Base-by-base conservation (phyloP, 2,888 invertebrate species). In the Cryptophagus acutangulus region DNA sequence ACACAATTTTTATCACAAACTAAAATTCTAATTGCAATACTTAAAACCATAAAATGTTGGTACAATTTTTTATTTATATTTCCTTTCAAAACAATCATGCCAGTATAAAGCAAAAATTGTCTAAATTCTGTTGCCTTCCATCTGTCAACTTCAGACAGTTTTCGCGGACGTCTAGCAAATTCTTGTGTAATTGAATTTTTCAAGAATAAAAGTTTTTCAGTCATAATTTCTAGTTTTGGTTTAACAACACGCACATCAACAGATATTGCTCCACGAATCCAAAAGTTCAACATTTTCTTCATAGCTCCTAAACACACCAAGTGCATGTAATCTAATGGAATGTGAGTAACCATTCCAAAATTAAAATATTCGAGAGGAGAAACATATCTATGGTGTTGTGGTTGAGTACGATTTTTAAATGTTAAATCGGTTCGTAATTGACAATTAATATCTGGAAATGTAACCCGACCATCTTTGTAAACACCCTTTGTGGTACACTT, bases 111-210 rank as follows among this genome's bases (percentile, higher is more conserved):
- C n/a, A 49, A 36, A 45, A 51, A 45, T 17, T 40, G 40, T 30
- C 46, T 30, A 24, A 41, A 45, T 40, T 51, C 49, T 17, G 44
- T 42, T n/a, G 46, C 48, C 33, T 49, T 52, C 41, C 41, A 51
- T 17, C 41, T 34, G 18, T 51, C 43, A 6, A 51, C 15, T 9
- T 50, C 41, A 3, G n/a, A 26, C 12, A 50, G 24, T n/a, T 18
- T 35, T 24, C 46, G 38, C 2, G 52, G 52, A 37, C 41, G 45
- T 31, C 52, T 37, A 25, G 30, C 30, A 34, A 50, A 50, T 37
- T 52, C 46, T 12, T 16, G 2, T 12, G 48, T 46, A n/a, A n/a
- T n/a, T n/a, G n/a, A n/a, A n/a, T n/a, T n/a, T n/a, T n/a, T n/a
- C n/a, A n/a, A n/a, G n/a, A n/a, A n/a, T n/a, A n/a, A n/a, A n/a